A percentile compares a stretch with the other conserved stretches of the same genome.
Evolutionary conservation across 2,113 vertebrate genomes (phyloP).

Genomic region (Pachyramphus minor): DNA sequence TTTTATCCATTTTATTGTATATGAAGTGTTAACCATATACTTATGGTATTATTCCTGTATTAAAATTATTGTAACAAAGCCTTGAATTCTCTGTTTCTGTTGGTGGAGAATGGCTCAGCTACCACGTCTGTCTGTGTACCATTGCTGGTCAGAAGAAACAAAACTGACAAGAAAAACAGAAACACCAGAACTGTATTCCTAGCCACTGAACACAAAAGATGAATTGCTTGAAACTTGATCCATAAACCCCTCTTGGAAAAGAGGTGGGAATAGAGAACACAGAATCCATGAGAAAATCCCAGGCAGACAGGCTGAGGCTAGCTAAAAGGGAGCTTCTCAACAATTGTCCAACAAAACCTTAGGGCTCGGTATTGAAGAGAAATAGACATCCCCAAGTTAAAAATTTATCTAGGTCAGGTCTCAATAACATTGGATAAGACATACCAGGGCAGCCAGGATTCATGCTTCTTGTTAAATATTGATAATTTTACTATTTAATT

Average conservation of each 20-base stretch:
- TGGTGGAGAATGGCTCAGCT: neutral
- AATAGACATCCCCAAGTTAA: neutral
- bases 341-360: neutral
- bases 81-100: neutral
- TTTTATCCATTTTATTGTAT: neutral
- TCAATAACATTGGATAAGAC: neutral
- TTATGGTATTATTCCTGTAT: neutral
- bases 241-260: neutral
- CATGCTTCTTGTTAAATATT: neutral
- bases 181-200: neutral
- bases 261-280: rapidly evolving
- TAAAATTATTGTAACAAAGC: neutral
- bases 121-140: rapidly evolving
- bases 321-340: neutral
- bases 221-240: neutral
- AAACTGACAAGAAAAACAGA: neutral
- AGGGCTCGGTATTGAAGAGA: neutral
- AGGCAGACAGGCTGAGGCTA: neutral
- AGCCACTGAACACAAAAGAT: neutral
- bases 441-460: neutral
- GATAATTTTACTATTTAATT: neutral
- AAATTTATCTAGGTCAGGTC: neutral
- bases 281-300: neutral
- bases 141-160: neutral
- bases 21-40: neutral